Conservation (phyloP, 1,140 invertebrate genomes). For the Hetaerina americana region DNA sequence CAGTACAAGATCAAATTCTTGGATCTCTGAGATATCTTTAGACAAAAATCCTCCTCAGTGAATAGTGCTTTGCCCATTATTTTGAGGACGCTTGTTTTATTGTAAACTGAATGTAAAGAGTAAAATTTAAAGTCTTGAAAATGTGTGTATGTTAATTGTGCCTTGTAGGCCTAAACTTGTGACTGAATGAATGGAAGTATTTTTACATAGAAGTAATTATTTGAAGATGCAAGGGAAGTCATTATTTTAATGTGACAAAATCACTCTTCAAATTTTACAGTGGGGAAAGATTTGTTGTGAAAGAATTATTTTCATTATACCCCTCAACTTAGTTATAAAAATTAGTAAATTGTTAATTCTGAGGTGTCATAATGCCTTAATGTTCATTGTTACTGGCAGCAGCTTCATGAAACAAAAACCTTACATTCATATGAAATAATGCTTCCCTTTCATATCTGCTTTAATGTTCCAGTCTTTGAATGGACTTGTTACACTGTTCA, state of each 20-base stretch:
- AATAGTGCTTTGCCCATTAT: background rate
- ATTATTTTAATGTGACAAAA: background rate
- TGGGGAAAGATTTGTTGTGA: no score
- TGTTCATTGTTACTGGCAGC: no score
- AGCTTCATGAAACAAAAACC: no score
- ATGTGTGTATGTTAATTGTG: background rate
- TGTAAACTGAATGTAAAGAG: background rate
- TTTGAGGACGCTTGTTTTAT: background rate
- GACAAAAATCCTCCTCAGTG: background rate
- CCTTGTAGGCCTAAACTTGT: background rate
- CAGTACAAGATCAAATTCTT: slow-evolving; percentile 14
- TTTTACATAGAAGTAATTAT: background rate
- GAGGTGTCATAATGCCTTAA: no score
- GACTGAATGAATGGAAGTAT: background rate
- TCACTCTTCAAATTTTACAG: no score
- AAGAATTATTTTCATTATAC: no score
- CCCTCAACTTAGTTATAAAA: no score
- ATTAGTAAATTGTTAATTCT: no score
- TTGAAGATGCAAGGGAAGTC: background rate
- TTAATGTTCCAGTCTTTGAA: background rate
- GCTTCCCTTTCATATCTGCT: background rate
- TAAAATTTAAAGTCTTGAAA: background rate
- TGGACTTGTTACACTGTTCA: background rate
- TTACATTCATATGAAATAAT: no score
- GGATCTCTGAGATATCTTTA: slow-evolving; percentile 9